These are phyloP conservation scores for Melospiza melodia DNA, from an alignment of 2,113 vertebrate genomes.

Conservation along the genomic window DNA sequence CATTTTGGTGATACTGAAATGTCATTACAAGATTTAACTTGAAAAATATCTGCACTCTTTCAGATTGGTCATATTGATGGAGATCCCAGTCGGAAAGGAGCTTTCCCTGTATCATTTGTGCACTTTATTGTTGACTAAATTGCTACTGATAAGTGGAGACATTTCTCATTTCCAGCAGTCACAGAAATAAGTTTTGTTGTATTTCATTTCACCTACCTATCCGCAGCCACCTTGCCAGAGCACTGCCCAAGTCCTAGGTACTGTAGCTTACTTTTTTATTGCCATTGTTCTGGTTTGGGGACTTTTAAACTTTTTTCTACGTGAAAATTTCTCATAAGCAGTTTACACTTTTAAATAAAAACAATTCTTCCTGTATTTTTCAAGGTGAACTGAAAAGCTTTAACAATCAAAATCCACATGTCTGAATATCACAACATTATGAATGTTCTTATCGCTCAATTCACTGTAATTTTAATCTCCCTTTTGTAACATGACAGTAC, in stretches of 20 bases:
- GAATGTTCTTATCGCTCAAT: background rate
- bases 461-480: background rate
- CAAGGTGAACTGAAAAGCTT: slow-evolving; percentile 65
- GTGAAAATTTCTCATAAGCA: slow-evolving; percentile 55
- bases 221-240: slow-evolving; percentile 34
- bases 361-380: slow-evolving; percentile 34
- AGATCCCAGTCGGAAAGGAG: slow-evolving; percentile 86
- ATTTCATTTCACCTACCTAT: slow-evolving; percentile 20
- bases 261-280: slow-evolving; percentile 28
- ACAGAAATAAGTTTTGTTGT: background rate
- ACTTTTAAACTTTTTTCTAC: slow-evolving; percentile 56
- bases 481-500: background rate
- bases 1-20: background rate
- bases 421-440: background rate
- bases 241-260: slow-evolving; percentile 33
- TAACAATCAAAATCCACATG: background rate
- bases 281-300: slow-evolving; percentile 1
- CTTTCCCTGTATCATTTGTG: slow-evolving; percentile 93
- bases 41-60: slow-evolving; percentile 36
- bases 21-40: background rate
- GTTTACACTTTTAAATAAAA: slow-evolving; percentile 42
- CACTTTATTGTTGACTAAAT: slow-evolving; percentile 93
- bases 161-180: slow-evolving; percentile 45
- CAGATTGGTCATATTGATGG: slow-evolving; percentile 94
- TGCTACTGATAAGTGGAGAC: slow-evolving; percentile 52